Base-by-base conservation (phyloP, 2,113 vertebrate species). In the Xenus cinereus region DNA sequence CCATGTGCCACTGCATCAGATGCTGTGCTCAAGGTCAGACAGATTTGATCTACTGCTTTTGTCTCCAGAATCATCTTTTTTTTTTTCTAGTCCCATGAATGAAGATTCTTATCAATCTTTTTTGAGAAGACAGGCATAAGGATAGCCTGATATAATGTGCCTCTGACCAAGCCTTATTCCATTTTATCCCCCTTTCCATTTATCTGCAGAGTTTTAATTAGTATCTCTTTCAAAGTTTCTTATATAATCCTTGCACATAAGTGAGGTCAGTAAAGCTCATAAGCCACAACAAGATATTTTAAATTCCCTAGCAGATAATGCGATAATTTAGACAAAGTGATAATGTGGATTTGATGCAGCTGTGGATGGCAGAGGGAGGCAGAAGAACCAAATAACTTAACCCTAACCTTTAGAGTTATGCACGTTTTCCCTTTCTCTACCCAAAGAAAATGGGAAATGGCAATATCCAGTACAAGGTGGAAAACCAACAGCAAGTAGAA, bases 11-110 rank as follows among this genome's bases (percentile, higher is more conserved):
- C 27, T 66, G 19, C 35, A 73, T 91, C 35, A 91, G 63, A 84
- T 79, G 16, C 30, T 96, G 79, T 94, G 35, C 23, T 87, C 87
- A 96, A 95, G 91, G 87, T 96, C 91, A 94, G 30, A 87, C 5
- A 78, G 74, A 94, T 91, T 56, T 87, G 26, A 93, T 94, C 69
- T 82, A 59, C 56, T 32, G 28, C 8, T 84, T 95, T 93, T 92
- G 60, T 87, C 80, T 76, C 46, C 53, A 91, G 33, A 94, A 89
- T 68, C 41, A 73, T 35, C 35, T 57, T 50, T 32, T 59, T 66
- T 54, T 76, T 77, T 79, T 35, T 6, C 24, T 59, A 68, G 64
- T 62, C 33, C 64, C 1, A 5, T 10, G 32, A 89, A 80, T 51
- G 69, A 89, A 89, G 84, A 84, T 87, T 91, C 30, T 79, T 96